These are phyloP conservation scores for Eudasyphora cyanicolor DNA, from an alignment of 2,888 invertebrate genomes.

Conservation along the genomic window DNA sequence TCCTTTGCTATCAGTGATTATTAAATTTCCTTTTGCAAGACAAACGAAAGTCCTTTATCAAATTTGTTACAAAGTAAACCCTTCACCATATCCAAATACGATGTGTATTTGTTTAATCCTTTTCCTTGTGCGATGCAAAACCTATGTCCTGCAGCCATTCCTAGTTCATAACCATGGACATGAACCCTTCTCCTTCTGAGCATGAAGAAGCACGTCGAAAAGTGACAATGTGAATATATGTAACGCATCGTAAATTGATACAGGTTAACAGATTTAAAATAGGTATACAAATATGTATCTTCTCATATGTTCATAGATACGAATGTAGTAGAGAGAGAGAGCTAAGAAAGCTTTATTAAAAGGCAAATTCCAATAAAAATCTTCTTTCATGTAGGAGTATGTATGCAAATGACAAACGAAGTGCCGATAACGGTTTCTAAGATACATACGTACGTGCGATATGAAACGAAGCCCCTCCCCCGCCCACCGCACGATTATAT, in stretches of 20 bases:
- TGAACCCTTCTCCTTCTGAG: background rate
- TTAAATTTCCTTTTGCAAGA: background rate
- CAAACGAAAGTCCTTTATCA: slow-evolving; percentile 3
- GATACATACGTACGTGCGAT: background rate
- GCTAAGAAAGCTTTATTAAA: background rate
- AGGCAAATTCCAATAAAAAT: background rate
- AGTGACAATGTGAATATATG: slow-evolving; percentile 7
- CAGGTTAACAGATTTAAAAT: slow-evolving; percentile 52
- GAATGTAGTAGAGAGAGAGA: too few relatives aligned
- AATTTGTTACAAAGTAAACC: slow-evolving; percentile 2
- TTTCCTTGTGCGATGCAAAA: background rate
- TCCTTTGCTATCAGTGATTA: too few relatives aligned
- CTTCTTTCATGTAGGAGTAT: background rate
- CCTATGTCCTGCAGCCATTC: background rate
- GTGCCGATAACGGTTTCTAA: background rate
- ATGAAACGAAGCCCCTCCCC: background rate
- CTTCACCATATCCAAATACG: slow-evolving; percentile 4
- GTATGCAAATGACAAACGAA: background rate
- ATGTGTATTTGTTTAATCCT: background rate
- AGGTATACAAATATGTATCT: too few relatives aligned
- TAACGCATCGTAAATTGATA: slow-evolving; percentile 61
- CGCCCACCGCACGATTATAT: background rate
- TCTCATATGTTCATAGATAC: too few relatives aligned
- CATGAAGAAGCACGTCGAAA: background rate
- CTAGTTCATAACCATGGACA: background rate